Conservation (phyloP, 2,797 vertebrate genomes). For the Fratercula arctica region DNA sequence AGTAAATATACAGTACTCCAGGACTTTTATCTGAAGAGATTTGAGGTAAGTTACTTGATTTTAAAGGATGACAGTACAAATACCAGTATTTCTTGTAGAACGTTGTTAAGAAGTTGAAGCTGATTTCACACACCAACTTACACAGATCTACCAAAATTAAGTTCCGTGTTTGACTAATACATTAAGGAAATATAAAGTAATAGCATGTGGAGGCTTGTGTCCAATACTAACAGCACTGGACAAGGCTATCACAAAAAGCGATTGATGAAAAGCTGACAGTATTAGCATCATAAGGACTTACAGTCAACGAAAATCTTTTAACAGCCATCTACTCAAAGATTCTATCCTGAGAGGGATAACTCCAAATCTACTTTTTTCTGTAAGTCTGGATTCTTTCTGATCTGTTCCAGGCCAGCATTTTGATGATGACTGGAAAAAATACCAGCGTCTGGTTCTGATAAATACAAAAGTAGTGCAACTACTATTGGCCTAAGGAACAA, state of each 20-base stretch:
- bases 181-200: not conserved
- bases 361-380: not conserved
- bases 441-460: not conserved
- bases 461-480: not conserved
- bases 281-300: not conserved
- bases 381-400: not conserved
- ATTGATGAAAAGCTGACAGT: not conserved
- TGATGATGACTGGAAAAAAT: not conserved
- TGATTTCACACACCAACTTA: not conserved
- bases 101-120: not conserved
- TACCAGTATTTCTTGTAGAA: not conserved
- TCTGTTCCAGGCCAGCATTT: not conserved
- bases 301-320: not conserved
- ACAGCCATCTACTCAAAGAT: not conserved
- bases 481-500: not conserved
- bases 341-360: not conserved
- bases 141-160: not conserved
- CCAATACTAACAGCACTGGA: not conserved
- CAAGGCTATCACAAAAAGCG: not conserved
- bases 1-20: not conserved
- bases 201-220: not conserved
- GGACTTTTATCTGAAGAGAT: not conserved
- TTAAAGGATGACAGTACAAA: not conserved
- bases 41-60: not conserved
- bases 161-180: not conserved